These are phyloP conservation scores for Corythornis vintsioides DNA, from an alignment of 2,113 vertebrate genomes.

Conservation along the genomic window DNA sequence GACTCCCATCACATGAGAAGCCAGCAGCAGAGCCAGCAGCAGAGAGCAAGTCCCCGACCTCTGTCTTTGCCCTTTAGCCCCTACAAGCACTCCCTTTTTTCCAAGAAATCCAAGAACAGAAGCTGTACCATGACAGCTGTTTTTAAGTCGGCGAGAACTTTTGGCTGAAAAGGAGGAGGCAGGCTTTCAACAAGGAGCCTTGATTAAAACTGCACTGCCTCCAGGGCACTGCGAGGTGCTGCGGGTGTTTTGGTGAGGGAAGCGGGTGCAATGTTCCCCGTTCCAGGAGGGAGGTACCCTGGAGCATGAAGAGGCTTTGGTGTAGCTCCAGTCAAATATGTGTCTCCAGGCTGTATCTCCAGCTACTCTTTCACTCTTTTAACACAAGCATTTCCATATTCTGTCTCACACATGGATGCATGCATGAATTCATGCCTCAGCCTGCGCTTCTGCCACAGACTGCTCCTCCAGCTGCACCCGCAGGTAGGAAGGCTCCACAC, in stretches of 20 bases:
- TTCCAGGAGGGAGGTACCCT: background rate
- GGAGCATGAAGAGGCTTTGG: background rate
- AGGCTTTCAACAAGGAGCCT: background rate
- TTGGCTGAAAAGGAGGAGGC: background rate
- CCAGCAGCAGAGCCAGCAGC: background rate
- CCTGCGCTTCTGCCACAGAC: background rate
- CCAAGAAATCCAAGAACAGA: constrained; percentile 30
- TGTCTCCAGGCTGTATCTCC: background rate
- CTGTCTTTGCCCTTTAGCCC: background rate
- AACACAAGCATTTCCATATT: background rate
- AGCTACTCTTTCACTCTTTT: background rate
- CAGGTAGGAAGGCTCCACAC: background rate
- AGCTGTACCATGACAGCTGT: background rate
- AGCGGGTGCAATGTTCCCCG: fast-evolving
- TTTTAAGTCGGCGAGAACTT: background rate
- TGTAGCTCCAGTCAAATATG: background rate
- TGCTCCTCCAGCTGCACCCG: background rate
- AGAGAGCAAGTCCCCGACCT: background rate
- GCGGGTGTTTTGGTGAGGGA: background rate
- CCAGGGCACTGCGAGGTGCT: background rate
- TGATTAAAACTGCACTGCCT: background rate
- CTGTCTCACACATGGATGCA: fast-evolving
- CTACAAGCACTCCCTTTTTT: background rate
- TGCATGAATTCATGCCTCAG: background rate
- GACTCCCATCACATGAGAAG: background rate